A percentile compares a stretch with the other conserved stretches of the same genome.
phyloP scores from a whole-genome alignment of 2,113 vertebrate genomes.

The Indicator maculatus region DNA sequence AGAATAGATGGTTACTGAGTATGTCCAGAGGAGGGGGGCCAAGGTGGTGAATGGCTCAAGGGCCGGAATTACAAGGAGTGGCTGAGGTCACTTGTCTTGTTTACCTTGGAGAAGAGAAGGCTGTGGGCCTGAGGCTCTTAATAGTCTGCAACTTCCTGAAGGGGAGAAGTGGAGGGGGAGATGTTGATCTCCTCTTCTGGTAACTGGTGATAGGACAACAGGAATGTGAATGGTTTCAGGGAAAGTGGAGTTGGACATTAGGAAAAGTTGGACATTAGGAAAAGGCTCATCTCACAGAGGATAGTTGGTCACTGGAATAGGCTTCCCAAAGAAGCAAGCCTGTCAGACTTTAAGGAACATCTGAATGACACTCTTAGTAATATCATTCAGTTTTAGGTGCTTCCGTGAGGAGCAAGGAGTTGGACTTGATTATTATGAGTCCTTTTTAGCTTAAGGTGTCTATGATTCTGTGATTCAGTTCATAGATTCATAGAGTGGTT shows the following conservation, averaged over 20 bases:
- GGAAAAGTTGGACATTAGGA: background rate
- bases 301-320: background rate
- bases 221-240: background rate
- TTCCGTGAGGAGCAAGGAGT: accelerated
- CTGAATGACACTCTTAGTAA: background rate
- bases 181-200: background rate
- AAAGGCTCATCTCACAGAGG: background rate
- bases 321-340: background rate
- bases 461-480: background rate
- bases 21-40: background rate
- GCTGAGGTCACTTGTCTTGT: background rate
- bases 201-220: accelerated
- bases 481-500: too few relatives aligned
- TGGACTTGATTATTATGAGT: background rate
- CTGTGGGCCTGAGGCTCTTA: background rate
- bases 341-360: background rate
- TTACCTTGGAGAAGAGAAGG: background rate
- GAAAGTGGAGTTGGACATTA: background rate
- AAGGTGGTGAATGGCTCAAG: background rate
- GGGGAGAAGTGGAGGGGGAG: accelerated
- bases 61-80: accelerated
- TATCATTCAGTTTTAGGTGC: background rate
- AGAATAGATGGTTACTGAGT: background rate
- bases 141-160: background rate
- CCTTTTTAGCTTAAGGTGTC: background rate